phyloP scores from a whole-genome alignment of 1,140 invertebrate genomes.

The Drosophila lowei region DNA sequence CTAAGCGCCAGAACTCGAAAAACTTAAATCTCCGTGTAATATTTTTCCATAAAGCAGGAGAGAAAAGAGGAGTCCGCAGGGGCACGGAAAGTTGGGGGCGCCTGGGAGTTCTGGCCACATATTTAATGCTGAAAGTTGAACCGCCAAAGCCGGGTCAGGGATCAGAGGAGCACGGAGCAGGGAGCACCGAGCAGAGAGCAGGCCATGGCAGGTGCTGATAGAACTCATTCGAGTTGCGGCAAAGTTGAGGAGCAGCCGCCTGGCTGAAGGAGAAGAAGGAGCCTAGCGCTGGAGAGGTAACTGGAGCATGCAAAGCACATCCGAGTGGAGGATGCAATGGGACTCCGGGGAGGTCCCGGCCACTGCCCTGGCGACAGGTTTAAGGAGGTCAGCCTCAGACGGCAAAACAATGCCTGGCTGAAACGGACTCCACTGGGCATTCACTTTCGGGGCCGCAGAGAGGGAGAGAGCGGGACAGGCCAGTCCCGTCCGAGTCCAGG shows the following conservation, averaged over 20 bases:
- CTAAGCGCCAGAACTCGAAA: slow-evolving; percentile 57
- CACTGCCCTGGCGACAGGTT: slow-evolving; percentile 47
- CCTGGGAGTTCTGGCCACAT: slow-evolving; percentile 54
- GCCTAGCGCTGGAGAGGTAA: slow-evolving; percentile 20
- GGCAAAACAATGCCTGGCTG: slow-evolving; percentile 40
- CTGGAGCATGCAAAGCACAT: slow-evolving; percentile 77
- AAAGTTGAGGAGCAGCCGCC: slow-evolving; percentile 31
- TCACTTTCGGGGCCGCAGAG: slow-evolving; percentile 16
- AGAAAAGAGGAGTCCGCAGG: slow-evolving; percentile 8
- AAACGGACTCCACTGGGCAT: slow-evolving; percentile 51
- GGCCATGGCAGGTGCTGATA: slow-evolving; percentile 48
- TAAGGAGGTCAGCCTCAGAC: slow-evolving; percentile 51
- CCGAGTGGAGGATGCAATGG: slow-evolving; percentile 61
- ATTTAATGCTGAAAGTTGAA: slow-evolving; percentile 72
- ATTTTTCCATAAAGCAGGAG: slow-evolving; percentile 67
- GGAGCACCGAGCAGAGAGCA: neutral
- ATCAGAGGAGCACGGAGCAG: too few species aligned
- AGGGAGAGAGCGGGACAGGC: neutral
- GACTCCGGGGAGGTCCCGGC: slow-evolving; percentile 26
- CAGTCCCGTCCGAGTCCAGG: slow-evolving; percentile 10
- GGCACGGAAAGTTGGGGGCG: neutral
- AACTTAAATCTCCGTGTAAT: slow-evolving; percentile 78
- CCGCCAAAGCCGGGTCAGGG: slow-evolving; percentile 3
- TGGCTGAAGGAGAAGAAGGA: slow-evolving; percentile 5
- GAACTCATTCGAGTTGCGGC: slow-evolving; percentile 50